Conservation (phyloP, 2,797 vertebrate genomes). For the Cossypha dichroa region DNA sequence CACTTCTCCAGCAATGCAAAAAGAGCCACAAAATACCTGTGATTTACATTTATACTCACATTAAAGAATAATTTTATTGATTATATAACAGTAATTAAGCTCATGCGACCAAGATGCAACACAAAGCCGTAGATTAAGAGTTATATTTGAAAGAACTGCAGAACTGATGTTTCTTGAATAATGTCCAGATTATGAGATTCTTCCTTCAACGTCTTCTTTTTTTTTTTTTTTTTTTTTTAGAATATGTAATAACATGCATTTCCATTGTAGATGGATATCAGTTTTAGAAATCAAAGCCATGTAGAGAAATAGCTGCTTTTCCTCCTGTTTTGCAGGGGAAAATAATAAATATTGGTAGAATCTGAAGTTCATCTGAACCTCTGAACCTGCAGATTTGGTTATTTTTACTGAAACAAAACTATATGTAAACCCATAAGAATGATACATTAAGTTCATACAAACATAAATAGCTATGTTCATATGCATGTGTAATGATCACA, state of each 20-base stretch:
- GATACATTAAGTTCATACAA: neutral
- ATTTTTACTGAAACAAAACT: neutral
- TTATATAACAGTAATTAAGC: neutral
- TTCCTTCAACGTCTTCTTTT: neutral
- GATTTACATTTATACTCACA: neutral
- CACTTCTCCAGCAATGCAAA: neutral
- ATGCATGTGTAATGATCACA: neutral
- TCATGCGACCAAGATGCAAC: neutral
- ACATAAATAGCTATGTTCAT: neutral
- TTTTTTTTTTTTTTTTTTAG: neutral
- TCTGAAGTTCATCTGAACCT: neutral
- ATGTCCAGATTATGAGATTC: neutral
- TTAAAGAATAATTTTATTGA: neutral
- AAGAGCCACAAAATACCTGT: neutral
- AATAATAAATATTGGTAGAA: neutral
- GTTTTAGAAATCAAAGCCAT: neutral
- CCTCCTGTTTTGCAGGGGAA: neutral
- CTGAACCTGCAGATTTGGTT: neutral
- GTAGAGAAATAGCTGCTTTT: neutral
- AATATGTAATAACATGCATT: neutral
- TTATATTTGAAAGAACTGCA: neutral
- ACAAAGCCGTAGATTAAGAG: neutral
- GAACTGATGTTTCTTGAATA: neutral
- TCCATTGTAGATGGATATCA: neutral
- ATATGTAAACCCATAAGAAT: neutral